Conservation (phyloP, 1,140 invertebrate species). For the Mamestra configurata region DNA sequence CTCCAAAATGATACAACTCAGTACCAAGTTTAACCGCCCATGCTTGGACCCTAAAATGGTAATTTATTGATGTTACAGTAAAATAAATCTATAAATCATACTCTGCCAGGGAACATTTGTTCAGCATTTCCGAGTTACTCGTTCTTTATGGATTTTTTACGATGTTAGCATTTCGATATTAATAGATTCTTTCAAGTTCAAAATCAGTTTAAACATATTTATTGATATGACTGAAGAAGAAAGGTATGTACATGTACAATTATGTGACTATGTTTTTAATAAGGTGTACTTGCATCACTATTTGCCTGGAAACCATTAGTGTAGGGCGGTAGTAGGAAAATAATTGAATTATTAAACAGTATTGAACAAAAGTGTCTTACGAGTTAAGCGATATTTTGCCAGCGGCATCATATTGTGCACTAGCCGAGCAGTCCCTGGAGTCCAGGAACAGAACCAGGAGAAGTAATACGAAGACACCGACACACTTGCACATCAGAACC, state of each 20-base stretch:
- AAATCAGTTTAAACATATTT: not conserved
- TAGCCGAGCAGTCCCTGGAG: conserved; percentile 77
- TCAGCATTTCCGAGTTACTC: conserved; percentile 44
- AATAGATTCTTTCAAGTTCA: conserved; percentile 30
- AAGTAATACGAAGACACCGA: conserved; percentile 69
- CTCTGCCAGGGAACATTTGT: conserved; percentile 6
- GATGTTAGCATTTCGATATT: conserved; percentile 31
- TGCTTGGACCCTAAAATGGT: conserved; percentile 89
- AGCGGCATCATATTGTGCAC: conserved; percentile 75
- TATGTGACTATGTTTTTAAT: not conserved
- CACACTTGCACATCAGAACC: conserved; percentile 84
- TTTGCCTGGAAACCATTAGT: not conserved
- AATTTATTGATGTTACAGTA: conserved; percentile 5
- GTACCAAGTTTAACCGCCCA: conserved; percentile 92
- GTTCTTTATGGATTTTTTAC: conserved; percentile 33
- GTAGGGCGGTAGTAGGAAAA: not conserved
- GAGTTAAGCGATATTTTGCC: conserved; percentile 81
- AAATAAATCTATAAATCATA: conserved; percentile 39
- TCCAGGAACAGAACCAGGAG: conserved; percentile 76
- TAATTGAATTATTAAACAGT: conserved; percentile 7
- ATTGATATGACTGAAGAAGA: not conserved
- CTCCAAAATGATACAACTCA: conserved; percentile 91
- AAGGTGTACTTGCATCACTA: not conserved
- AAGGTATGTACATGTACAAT: not conserved
- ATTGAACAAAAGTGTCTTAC: conserved; percentile 66